Base-by-base conservation (phyloP, 2,888 invertebrate species). In the Tridacna gigas region DNA sequence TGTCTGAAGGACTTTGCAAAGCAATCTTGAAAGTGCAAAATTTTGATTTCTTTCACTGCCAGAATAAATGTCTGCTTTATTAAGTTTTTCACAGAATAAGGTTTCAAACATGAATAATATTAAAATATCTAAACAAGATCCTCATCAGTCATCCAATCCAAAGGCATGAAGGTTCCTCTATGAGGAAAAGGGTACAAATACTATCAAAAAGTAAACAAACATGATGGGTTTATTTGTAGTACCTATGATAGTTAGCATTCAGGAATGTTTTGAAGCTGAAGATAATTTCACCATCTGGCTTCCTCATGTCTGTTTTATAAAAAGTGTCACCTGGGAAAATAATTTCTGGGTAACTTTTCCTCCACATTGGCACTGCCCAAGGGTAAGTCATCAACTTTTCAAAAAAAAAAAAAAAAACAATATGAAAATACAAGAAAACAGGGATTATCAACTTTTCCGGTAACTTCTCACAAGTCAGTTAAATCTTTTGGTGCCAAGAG, bases 371-470 rank as follows among this genome's bases (percentile, higher is more conserved):
- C 15, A 94, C 88, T 26, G 91, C 93, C 94, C 94, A 94, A 26
- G 90, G 82, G 82, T 94, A 94, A 0, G 93, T 93, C 80, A 94
- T 83, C 18, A 94, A 80, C 94, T 94, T 80, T n/a, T n/a, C n/a
- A n/a, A n/a, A n/a, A 69, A 69, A 69, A 47, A 15, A 45, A 13
- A 20, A 47, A 7, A 5, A 37, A 2, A 45, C 47, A 69, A 69
- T 13, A 18, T 25, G 63, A 66, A 66, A 66, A 28, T 66, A 5
- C 28, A 28, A 18, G 5, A 18, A 28, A 66, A 25, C 0, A 69
- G 47, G 5, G 47, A 37, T 47, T 45, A 47, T 69, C 11, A 20
- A n/a, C 69, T 47, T 45, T 69, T 69, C 9, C 37, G 3, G 7
- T 37, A 37, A 37, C 37, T 37, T 37, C 13, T 26, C n/a, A 69